These are phyloP conservation scores for Berghia stephanieae DNA, from an alignment of 1,140 invertebrate species.

Conservation along the genomic window DNA sequence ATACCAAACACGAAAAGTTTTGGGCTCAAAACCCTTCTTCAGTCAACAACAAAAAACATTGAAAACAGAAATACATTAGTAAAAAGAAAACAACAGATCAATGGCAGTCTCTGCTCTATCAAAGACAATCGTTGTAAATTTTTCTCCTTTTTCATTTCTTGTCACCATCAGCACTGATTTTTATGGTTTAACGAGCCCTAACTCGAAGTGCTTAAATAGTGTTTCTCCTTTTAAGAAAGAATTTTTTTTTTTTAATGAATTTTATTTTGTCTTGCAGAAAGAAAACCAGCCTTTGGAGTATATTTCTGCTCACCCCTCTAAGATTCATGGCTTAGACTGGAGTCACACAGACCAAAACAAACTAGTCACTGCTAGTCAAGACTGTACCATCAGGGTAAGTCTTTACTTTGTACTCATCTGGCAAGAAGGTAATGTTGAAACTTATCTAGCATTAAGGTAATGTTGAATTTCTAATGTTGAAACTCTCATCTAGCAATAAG, in stretches of 20 bases:
- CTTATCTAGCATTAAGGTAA: not conserved
- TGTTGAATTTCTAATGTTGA: too few relatives aligned
- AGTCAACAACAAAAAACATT: too few relatives aligned
- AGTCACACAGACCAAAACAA: slow-evolving; percentile 85
- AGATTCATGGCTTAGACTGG: slow-evolving; percentile 95
- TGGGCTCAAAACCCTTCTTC: too few relatives aligned
- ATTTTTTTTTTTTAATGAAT: slow-evolving; percentile 1
- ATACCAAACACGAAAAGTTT: too few relatives aligned
- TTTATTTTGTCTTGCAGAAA: slow-evolving; percentile 70
- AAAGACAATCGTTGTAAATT: too few relatives aligned
- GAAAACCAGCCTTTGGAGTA: slow-evolving; percentile 87
- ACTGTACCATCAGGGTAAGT: slow-evolving; percentile 83
- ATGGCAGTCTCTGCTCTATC: too few relatives aligned
- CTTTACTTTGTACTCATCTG: not conserved
- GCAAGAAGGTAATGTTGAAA: not conserved
- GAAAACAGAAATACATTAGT: too few relatives aligned
- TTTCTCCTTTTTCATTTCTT: too few relatives aligned
- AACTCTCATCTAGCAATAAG: too few relatives aligned
- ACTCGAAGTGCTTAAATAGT: not conserved
- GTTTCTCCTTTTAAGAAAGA: not conserved
- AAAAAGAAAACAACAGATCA: too few relatives aligned
- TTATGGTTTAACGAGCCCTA: too few relatives aligned
- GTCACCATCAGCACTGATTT: too few relatives aligned
- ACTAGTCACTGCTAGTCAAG: slow-evolving; percentile 91
- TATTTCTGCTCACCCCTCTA: slow-evolving; percentile 90